These are phyloP conservation scores for Synanthedon myopaeformis DNA, from an alignment of 2,888 invertebrate species.

Conservation along the genomic window DNA sequence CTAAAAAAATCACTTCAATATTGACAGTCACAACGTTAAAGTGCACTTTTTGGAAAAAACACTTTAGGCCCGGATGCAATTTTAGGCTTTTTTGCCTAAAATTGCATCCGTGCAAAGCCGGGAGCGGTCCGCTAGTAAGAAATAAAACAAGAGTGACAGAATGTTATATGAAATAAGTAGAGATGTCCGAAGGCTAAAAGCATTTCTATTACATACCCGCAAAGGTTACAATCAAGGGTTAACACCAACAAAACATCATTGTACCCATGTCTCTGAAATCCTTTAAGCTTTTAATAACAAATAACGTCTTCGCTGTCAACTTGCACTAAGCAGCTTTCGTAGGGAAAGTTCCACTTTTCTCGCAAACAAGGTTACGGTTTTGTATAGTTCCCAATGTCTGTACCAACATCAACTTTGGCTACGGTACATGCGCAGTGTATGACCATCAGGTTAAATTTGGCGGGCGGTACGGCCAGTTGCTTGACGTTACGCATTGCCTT, in stretches of 20 bases:
- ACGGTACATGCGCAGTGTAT: conserved; percentile 29
- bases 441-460: conserved; percentile 26
- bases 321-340: background rate
- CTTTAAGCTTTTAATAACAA: conserved; percentile 1
- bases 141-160: too few relatives aligned
- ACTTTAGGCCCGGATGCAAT: too few relatives aligned
- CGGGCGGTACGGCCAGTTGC: conserved; percentile 27
- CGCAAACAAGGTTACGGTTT: background rate
- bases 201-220: too few relatives aligned
- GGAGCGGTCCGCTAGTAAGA: too few relatives aligned
- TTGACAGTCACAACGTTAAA: too few relatives aligned
- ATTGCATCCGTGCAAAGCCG: too few relatives aligned
- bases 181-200: too few relatives aligned
- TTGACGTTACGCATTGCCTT: conserved; percentile 28
- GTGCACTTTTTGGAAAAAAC: too few relatives aligned
- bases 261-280: background rate
- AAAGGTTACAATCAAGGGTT: too few relatives aligned
- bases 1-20: background rate
- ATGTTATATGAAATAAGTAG: too few relatives aligned
- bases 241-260: background rate
- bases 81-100: too few relatives aligned
- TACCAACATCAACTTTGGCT: conserved; percentile 17
- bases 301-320: background rate
- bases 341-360: background rate
- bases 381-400: conserved; percentile 1